Evolutionary conservation across 2,888 invertebrate species (phyloP).

Genomic region (Apodemia duryi): DNA sequence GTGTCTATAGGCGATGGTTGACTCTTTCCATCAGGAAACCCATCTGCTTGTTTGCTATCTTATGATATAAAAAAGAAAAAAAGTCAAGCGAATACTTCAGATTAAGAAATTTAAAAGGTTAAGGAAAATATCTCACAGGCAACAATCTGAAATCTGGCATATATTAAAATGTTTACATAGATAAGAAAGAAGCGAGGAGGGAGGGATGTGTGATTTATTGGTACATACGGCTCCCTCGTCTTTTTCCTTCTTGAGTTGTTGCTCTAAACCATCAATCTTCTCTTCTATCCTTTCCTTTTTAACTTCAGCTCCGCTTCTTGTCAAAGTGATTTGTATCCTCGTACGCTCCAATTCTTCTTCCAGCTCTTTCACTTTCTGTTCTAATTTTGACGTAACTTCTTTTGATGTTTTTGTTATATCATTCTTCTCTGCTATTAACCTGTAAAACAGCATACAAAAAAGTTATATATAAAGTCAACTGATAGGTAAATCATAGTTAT

Average conservation of each 20-base stretch:
- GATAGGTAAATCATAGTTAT: too few species aligned
- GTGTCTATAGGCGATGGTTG: too few species aligned
- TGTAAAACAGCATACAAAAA: slow-evolving; percentile 33
- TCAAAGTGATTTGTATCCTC: slow-evolving; percentile 47
- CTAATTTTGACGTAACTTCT: slow-evolving; percentile 40
- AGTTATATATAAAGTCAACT: too few species aligned
- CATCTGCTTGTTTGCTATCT: too few species aligned
- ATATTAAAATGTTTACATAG: too few species aligned
- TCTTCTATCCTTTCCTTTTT: slow-evolving; percentile 53
- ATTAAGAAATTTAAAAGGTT: too few species aligned
- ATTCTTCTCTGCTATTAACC: slow-evolving; percentile 55
- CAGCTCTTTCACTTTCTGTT: slow-evolving; percentile 45
- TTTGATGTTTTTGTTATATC: slow-evolving; percentile 46
- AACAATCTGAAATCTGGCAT: too few species aligned
- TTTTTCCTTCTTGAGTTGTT: slow-evolving; percentile 44
- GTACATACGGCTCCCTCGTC: slow-evolving; percentile 44
- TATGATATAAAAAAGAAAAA: too few species aligned
- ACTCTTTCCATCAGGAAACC: too few species aligned
- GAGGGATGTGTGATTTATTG: background rate
- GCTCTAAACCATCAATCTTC: slow-evolving; percentile 50
- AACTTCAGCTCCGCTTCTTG: slow-evolving; percentile 44
- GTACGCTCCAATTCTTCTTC: slow-evolving; percentile 56
- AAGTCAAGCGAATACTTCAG: too few species aligned
- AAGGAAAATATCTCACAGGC: too few species aligned
- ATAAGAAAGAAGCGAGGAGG: too few species aligned